Evolutionary conservation across 1,140 invertebrate genomes (phyloP).

Genomic region (Saccostrea cuccullata): DNA sequence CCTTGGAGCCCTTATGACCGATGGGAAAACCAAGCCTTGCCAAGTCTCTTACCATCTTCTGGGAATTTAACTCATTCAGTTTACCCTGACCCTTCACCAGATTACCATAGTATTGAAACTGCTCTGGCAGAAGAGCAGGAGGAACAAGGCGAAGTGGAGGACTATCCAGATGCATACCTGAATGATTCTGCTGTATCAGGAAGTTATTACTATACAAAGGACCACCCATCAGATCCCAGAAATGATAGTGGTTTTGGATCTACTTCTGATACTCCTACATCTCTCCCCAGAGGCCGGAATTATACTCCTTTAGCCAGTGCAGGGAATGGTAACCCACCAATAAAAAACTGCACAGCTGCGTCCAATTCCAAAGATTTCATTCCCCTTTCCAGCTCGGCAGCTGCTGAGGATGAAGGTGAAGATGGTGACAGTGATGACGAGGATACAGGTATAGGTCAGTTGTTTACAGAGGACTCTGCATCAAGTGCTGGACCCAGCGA

Average conservation of each 20-base stretch:
- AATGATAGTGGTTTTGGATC: slow-evolving; percentile 18
- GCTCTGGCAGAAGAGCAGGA: not conserved
- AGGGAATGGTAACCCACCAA: not conserved
- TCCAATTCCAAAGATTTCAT: not conserved
- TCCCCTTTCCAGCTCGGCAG: not conserved
- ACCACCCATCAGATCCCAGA: not conserved
- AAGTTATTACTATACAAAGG: not conserved
- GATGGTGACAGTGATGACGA: not conserved
- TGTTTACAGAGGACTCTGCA: not conserved
- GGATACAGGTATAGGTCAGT: not conserved
- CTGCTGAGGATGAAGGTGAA: not conserved
- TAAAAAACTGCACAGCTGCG: no score
- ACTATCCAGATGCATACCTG: not conserved
- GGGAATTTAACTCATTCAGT: not conserved
- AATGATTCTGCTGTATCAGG: not conserved
- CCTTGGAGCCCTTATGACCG: slow-evolving; percentile 15
- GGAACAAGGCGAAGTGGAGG: not conserved
- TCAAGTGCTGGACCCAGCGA: not conserved
- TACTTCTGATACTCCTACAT: not conserved
- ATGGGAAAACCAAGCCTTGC: slow-evolving; percentile 13
- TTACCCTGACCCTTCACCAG: not conserved
- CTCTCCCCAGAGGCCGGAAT: not conserved
- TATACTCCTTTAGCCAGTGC: not conserved
- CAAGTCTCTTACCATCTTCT: not conserved
- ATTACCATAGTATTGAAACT: not conserved